phyloP scores from a whole-genome alignment of 2,113 vertebrate genomes.

The Passer montanus region DNA sequence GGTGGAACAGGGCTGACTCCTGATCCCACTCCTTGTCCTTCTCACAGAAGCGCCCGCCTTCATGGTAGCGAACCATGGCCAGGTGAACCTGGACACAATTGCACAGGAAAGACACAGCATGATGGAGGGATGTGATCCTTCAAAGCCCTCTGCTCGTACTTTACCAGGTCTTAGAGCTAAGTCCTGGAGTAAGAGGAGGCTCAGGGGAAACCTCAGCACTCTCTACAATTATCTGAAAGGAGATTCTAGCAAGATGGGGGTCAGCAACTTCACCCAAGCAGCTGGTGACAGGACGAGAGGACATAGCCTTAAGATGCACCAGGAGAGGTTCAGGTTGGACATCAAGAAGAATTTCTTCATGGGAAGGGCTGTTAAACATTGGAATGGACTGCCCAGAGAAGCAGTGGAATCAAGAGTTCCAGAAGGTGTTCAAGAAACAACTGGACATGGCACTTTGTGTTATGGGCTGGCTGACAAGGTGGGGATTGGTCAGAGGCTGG shows the following conservation, averaged over 20 bases:
- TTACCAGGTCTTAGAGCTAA: not conserved
- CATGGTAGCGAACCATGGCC: constrained; percentile 94
- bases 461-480: not conserved
- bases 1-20: constrained; percentile 87
- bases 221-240: not conserved
- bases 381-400: not conserved
- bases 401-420: not conserved
- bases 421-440: not conserved
- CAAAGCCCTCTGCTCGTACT: not conserved
- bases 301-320: not conserved
- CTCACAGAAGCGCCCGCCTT: constrained; percentile 90
- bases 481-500: not conserved
- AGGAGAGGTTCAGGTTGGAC: not conserved
- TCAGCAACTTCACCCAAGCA: not conserved
- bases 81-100: constrained; percentile 86
- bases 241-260: not conserved
- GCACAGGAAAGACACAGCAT: not conserved
- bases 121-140: not conserved
- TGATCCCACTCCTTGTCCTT: constrained; percentile 90
- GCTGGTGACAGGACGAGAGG: not conserved
- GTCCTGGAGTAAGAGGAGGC: not conserved
- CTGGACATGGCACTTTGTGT: not conserved
- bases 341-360: not conserved
- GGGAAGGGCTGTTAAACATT: not conserved
- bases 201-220: not conserved